A percentile compares a stretch with the other conserved stretches of the same genome.
These are phyloP conservation scores for Scaptomyza graminum DNA, from an alignment of 1,140 invertebrate species.

Conservation along the genomic window DNA sequence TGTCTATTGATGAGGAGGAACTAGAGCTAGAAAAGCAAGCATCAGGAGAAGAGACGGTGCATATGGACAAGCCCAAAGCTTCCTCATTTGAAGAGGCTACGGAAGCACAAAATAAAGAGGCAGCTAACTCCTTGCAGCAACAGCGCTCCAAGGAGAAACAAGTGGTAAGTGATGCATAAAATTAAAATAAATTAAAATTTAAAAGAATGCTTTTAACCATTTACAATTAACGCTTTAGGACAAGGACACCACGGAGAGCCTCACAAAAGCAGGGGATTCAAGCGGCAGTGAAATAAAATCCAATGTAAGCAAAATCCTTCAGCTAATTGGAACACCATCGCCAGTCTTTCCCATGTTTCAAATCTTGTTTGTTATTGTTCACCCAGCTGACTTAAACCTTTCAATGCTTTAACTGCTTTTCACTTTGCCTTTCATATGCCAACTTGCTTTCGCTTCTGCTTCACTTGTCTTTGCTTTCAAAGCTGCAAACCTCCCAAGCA, in stretches of 20 bases:
- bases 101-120: slow-evolving; percentile 66
- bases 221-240: slow-evolving; percentile 37
- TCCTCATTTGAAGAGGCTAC: slow-evolving; percentile 78
- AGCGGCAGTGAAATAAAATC: slow-evolving; percentile 66
- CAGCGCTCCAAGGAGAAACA: slow-evolving; percentile 64
- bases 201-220: neutral
- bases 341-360: neutral
- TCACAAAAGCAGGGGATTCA: slow-evolving; percentile 23
- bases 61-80: slow-evolving; percentile 53
- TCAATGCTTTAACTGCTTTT: slow-evolving; percentile 53
- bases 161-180: slow-evolving; percentile 44
- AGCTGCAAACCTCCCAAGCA: slow-evolving; percentile 70
- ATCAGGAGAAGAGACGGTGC: slow-evolving; percentile 43
- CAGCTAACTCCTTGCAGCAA: slow-evolving; percentile 49
- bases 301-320: slow-evolving; percentile 66
- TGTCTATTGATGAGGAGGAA: slow-evolving; percentile 80
- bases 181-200: no score
- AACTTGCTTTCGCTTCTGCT: slow-evolving; percentile 22
- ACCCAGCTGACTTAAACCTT: neutral
- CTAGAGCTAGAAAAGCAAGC: slow-evolving; percentile 53
- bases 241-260: slow-evolving; percentile 37
- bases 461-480: slow-evolving; percentile 14
- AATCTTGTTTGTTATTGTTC: neutral
- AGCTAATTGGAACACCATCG: slow-evolving; percentile 5
- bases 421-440: slow-evolving; percentile 60